Percentiles rank a stretch among this genome's conserved stretches.
These are phyloP conservation scores for Luehdorfia chinensis DNA, from an alignment of 1,140 invertebrate species.

Conservation along the genomic window DNA sequence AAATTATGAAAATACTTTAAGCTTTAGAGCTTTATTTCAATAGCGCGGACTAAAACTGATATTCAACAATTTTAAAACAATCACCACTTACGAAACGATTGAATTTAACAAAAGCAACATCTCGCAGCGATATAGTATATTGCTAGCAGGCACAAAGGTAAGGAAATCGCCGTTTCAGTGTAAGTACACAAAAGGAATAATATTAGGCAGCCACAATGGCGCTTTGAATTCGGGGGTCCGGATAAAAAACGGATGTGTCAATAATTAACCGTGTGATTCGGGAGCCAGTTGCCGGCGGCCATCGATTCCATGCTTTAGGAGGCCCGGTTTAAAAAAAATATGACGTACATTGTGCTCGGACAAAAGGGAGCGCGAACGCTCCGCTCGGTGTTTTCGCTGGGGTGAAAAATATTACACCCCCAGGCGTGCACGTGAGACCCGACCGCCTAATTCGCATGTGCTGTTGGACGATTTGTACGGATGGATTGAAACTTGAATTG, in stretches of 20 bases:
- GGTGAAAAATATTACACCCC: constrained; percentile 74
- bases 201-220: constrained; percentile 54
- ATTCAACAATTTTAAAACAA: constrained; percentile 10
- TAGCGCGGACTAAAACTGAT: constrained; percentile 10
- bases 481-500: constrained; percentile 38
- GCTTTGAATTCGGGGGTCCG: constrained; percentile 32
- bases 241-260: constrained; percentile 72
- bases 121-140: background rate
- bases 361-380: constrained; percentile 49
- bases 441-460: constrained; percentile 30
- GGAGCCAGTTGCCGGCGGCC: constrained; percentile 52
- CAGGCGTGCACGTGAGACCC: constrained; percentile 56
- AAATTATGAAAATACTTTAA: no score
- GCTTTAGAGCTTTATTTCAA: no score
- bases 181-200: constrained; percentile 51
- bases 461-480: constrained; percentile 17
- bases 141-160: constrained; percentile 48
- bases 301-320: constrained; percentile 44
- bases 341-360: constrained; percentile 53
- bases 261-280: constrained; percentile 72
- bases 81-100: constrained; percentile 1
- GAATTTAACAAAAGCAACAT: background rate
- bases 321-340: constrained; percentile 45
- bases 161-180: constrained; percentile 63
- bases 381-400: constrained; percentile 58